phyloP scores from a whole-genome alignment of 2,113 vertebrate genomes.

The Salvator merianae region DNA sequence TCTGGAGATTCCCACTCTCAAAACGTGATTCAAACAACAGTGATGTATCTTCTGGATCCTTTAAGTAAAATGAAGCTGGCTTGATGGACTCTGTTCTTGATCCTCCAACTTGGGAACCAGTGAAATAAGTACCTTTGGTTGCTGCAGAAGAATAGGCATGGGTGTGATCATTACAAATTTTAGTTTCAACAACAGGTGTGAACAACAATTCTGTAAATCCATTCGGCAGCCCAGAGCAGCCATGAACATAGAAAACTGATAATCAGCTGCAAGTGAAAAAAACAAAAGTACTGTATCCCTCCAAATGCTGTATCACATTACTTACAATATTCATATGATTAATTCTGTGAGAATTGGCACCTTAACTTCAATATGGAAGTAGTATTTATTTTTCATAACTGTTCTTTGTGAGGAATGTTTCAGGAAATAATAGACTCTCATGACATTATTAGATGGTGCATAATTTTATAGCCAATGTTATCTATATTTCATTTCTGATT shows the following conservation, averaged over 20 bases:
- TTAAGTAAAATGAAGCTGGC: slow-evolving; percentile 28
- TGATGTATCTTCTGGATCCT: slow-evolving; percentile 65
- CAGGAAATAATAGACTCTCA: no score
- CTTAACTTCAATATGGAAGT: no score
- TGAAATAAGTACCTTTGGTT: slow-evolving; percentile 75
- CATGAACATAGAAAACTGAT: neutral
- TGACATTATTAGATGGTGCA: no score
- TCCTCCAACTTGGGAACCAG: slow-evolving; percentile 79
- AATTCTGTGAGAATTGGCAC: no score
- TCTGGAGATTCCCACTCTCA: slow-evolving; percentile 93
- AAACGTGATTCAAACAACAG: slow-evolving; percentile 93
- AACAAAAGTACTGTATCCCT: neutral
- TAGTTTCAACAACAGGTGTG: neutral
- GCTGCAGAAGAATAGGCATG: slow-evolving; percentile 53
- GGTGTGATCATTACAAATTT: neutral
- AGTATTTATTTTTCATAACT: no score
- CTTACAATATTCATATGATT: no score
- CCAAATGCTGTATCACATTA: neutral
- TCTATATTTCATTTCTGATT: no score
- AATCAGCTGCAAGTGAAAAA: neutral
- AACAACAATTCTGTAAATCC: neutral
- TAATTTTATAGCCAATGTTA: no score
- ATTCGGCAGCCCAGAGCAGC: neutral
- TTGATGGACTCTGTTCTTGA: slow-evolving; percentile 66
- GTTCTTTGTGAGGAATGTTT: no score